Percentiles rank a stretch among this genome's conserved stretches.
Conservation (phyloP, 2,797 vertebrate species). For the Furcifer pardalis region DNA sequence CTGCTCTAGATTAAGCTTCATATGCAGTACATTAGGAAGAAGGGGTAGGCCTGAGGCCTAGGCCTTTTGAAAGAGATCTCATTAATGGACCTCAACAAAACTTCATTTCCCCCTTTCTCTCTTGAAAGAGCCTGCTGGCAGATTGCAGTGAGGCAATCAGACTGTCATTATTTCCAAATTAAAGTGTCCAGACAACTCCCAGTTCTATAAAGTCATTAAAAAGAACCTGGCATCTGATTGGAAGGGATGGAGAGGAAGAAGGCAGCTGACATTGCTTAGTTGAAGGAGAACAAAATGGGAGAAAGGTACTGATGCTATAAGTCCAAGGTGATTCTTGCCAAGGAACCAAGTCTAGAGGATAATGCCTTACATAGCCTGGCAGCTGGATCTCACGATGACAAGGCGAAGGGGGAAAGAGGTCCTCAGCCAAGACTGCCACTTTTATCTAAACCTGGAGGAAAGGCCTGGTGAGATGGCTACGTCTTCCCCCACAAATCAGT, state of each 20-base stretch:
- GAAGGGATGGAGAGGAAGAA: neutral
- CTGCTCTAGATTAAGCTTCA: no score
- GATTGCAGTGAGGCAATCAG: neutral
- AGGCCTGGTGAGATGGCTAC: neutral
- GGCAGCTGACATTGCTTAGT: fast-evolving
- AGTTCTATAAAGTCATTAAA: neutral
- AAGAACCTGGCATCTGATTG: neutral
- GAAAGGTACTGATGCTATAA: neutral
- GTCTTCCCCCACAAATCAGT: neutral
- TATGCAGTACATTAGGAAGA: neutral
- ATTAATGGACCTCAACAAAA: neutral
- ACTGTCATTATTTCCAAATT: neutral
- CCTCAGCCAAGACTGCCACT: neutral
- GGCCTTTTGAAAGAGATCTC: neutral
- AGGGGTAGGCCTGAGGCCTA: no score
- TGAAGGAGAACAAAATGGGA: neutral
- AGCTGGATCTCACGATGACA: constrained; percentile 40
- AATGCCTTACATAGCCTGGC: constrained; percentile 28
- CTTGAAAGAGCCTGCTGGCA: no score
- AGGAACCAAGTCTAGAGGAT: neutral
- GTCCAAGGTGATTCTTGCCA: neutral
- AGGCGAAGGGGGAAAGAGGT: neutral
- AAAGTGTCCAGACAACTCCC: neutral
- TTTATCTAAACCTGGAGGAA: constrained; percentile 13
- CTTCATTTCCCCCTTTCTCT: neutral